Evolutionary conservation across 2,113 vertebrate genomes (phyloP), one percentile per base, ranked within the genome.

Genomic region (Candoia aspera): DNA sequence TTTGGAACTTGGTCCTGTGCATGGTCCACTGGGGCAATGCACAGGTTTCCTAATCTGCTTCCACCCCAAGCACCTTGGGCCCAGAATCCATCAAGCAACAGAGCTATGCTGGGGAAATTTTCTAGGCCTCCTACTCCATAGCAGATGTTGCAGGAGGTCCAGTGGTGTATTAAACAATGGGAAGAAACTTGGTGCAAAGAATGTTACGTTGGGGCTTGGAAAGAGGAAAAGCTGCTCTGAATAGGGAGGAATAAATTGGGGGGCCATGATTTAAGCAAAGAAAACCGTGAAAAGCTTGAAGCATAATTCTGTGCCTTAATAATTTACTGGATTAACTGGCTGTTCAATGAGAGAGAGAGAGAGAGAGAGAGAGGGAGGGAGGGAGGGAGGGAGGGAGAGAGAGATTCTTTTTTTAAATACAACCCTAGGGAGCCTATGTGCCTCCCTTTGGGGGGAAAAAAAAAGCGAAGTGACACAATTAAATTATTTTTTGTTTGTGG

Each of bases 401-500:
- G 21, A 26, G 49, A 73, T 85, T n/a, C 57, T 57, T 3, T 24
- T 83, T 83, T 79, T 33, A 10, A 89, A 60, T 54, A 58, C 68
- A 58, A 29, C 54, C 33, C 33, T 79, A 87, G 26, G 33, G 83
- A 88, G 64, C 57, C 13, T 60, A 53, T 60, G 73, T 79, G 15
- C 13, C 33, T 33, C 2, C 33, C 73, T 33, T 6, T 0, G 1
- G 2, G 19, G 37, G 21, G 37, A 26, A 13, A 10, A 60, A 84
- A 84, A 60, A 57, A 54, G 57, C 13, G 37, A 84, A 84, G 42
- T 42, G 57, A 4, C 73, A 53, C 26, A 94, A 53, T 93, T 62
- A 46, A 9, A 54, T 93, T 92, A 87, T 64, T 86, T 94, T 93
- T 79, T 0, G 0, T 92, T 90, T 95, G 93, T 94, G 64, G 87